phyloP scores from a whole-genome alignment of 2,797 vertebrate genomes.

The Gambelia wislizenii region DNA sequence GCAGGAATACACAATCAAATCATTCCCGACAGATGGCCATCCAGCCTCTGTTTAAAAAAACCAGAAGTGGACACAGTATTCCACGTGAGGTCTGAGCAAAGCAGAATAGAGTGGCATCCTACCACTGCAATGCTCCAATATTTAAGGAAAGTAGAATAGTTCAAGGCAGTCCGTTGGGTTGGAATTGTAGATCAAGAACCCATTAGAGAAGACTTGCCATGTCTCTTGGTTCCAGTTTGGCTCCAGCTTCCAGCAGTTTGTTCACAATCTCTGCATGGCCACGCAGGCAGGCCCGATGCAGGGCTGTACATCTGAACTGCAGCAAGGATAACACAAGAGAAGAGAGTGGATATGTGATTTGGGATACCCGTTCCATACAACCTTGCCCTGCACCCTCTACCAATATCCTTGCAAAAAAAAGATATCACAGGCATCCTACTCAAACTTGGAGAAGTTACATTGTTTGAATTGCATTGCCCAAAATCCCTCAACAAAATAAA shows the following conservation, averaged over 20 bases:
- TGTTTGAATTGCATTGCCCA: not conserved
- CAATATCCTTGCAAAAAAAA: not conserved
- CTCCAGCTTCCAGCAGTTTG: conserved; percentile 83
- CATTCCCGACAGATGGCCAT: no score
- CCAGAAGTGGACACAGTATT: no score
- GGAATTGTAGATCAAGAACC: no score
- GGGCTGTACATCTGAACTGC: conserved; percentile 86
- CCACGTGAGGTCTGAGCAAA: no score
- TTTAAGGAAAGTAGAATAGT: not conserved
- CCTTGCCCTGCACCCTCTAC: not conserved
- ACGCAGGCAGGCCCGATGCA: conserved; percentile 86
- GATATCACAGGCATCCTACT: not conserved
- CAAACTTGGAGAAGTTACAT: not conserved
- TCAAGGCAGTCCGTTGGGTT: not conserved
- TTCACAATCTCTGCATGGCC: conserved; percentile 77
- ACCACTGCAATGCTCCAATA: not conserved
- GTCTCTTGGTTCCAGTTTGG: conserved; percentile 79
- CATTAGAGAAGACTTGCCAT: conserved; percentile 75
- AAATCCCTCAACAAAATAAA: no score
- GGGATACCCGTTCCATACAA: not conserved
- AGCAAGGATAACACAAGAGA: not conserved
- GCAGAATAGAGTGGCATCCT: no score
- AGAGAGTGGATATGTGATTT: not conserved
- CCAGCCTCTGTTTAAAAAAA: no score
- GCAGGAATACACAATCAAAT: no score